These are phyloP conservation scores for Eumerus sabulonum DNA, from an alignment of 2,888 invertebrate species.

Conservation along the genomic window DNA sequence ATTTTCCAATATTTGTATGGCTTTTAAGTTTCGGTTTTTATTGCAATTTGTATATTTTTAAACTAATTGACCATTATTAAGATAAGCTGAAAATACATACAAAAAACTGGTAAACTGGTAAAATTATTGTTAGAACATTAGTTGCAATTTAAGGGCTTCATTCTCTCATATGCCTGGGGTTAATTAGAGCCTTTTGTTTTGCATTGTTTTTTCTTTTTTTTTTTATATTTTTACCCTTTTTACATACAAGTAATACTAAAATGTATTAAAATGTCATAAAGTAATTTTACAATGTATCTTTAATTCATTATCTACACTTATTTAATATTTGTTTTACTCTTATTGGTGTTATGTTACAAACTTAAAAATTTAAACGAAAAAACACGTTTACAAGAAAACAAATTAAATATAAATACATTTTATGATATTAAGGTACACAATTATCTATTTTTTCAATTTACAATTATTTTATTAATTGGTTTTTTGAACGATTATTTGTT, in stretches of 20 bases:
- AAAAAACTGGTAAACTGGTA: slow-evolving; percentile 41
- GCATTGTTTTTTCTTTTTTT: not conserved
- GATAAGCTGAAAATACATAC: slow-evolving; percentile 53
- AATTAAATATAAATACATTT: slow-evolving; percentile 31
- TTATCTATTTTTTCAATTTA: slow-evolving; percentile 53
- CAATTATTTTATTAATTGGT: slow-evolving; percentile 36
- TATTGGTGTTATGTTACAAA: slow-evolving; percentile 68
- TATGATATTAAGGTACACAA: slow-evolving; percentile 63
- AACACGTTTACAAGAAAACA: slow-evolving; percentile 34
- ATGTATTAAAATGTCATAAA: slow-evolving; percentile 43
- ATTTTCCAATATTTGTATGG: slow-evolving; percentile 17
- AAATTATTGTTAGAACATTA: slow-evolving; percentile 30
- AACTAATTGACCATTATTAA: slow-evolving; percentile 78
- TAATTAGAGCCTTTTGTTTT: slow-evolving; percentile 4
- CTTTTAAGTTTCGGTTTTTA: slow-evolving; percentile 33
- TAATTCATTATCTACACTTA: slow-evolving; percentile 67
- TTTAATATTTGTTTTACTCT: slow-evolving; percentile 51
- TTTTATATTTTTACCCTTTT: slow-evolving; percentile 35
- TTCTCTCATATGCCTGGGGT: slow-evolving; percentile 43
- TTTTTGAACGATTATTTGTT: slow-evolving; percentile 54
- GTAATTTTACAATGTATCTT: not conserved
- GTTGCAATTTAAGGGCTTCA: slow-evolving; percentile 21
- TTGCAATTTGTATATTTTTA: slow-evolving; percentile 57
- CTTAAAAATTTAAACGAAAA: slow-evolving; percentile 35
- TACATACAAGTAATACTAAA: slow-evolving; percentile 64